Base-by-base conservation (phyloP, 1,140 invertebrate species). In the Kradibia gibbosae region DNA sequence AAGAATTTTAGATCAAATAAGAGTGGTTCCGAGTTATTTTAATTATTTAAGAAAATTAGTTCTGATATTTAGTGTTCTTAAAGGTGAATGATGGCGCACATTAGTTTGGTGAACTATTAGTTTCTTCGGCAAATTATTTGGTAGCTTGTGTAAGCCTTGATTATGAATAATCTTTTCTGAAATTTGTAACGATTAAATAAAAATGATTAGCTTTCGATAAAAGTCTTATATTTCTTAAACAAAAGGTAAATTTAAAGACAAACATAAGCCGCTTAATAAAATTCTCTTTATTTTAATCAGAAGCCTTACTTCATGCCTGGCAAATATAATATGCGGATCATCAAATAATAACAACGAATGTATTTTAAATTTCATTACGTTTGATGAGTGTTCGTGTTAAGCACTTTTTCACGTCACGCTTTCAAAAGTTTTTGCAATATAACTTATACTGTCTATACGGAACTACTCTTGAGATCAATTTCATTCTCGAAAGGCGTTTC, bases 401-500 rank as follows among this genome's bases (percentile, higher is more conserved):
- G 79, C 71, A 78, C 50, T 36, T 75, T 50, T 76, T 48, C 80
- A 70, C 42, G 8, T 81, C 62, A 57, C 62, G 8, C 45, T 1
- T 50, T 13, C 34, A 79, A 60, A 79, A 57, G 50, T 42, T 80
- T 65, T 65, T 80, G 42, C 67, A 74, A 73, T 55, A 48, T 48
- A 57, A 71, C 53, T 60, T 60, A 60, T 60, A 79, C n/a, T 72
- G 34, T 67, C 31, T 62, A 31, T 72, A 72, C 34, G 34, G 39
- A 48, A 62, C 70, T 62, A 45, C 53, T 62, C 7, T 39, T 17
- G 25, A 75, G 45, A 70, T 36, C 42, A 67, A 76, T 76, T 81
- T 70, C 48, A 71, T 53, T 81, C 39, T 76, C 10, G 48, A 71
- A 81, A 75, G 20, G 34, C 80, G 34, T 81, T 81, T 81, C 74